Conservation (phyloP, 2,888 invertebrate genomes). For the Tenthredo mesomela region DNA sequence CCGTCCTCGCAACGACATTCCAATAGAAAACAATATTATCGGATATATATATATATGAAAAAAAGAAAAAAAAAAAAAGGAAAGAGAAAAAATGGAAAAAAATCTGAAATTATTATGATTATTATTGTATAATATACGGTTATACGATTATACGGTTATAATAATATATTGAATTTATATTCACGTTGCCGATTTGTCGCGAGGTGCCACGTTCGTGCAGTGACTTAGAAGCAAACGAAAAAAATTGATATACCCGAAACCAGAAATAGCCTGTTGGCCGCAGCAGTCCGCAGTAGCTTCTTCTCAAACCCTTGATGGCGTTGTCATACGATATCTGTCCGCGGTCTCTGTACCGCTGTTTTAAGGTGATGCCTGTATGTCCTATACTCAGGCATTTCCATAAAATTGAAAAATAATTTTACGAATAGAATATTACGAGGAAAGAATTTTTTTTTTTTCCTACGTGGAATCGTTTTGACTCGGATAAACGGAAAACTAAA, state of each 20-base stretch:
- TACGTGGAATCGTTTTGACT: too few species aligned
- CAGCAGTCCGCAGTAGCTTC: constrained; percentile 12
- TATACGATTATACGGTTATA: not conserved
- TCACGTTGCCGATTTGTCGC: not conserved
- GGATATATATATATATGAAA: not conserved
- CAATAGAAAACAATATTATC: not conserved
- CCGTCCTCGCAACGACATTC: not conserved
- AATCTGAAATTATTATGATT: not conserved
- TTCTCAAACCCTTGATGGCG: constrained; percentile 46
- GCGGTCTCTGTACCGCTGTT: not conserved
- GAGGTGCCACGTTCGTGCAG: not conserved
- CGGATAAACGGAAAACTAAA: too few species aligned
- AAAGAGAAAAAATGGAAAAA: not conserved
- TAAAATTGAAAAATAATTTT: too few species aligned
- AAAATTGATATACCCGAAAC: constrained; percentile 57
- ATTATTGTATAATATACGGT: not conserved
- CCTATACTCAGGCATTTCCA: not conserved
- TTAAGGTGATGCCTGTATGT: not conserved
- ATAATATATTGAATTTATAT: not conserved
- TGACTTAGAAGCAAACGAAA: constrained; percentile 2
- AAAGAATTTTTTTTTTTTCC: too few species aligned
- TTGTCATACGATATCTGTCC: constrained; percentile 48
- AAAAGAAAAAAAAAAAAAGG: not conserved
- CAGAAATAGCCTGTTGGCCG: constrained; percentile 59
- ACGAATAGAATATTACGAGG: too few species aligned